Conservation (phyloP, 2,888 invertebrate species). For the Allygus modestus region DNA sequence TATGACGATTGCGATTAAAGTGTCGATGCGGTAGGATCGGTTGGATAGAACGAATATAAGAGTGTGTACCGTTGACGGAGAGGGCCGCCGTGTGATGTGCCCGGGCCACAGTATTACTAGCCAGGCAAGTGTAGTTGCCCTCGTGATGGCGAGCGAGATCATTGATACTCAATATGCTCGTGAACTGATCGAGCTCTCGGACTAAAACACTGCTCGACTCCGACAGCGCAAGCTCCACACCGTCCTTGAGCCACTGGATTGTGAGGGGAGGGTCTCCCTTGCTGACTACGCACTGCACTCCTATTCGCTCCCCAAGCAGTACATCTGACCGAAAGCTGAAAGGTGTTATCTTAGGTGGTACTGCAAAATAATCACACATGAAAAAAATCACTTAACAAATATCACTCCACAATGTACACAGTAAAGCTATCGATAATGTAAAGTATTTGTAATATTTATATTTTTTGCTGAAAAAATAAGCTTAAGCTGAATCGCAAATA, state of each 20-base stretch:
- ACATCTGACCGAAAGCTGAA: conserved; percentile 76
- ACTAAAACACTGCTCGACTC: conserved; percentile 60
- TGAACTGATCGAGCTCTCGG: conserved; percentile 65
- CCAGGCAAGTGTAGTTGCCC: conserved; percentile 85
- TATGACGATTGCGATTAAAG: not conserved
- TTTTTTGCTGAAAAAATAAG: no score
- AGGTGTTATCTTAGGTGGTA: conserved; percentile 77
- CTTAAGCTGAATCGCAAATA: no score
- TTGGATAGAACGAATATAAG: conserved; percentile 41
- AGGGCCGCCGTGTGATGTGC: conserved; percentile 83
- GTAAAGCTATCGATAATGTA: not conserved
- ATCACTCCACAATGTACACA: not conserved
- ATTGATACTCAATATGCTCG: conserved; percentile 81
- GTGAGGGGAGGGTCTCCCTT: conserved; percentile 78
- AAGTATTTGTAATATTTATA: not conserved
- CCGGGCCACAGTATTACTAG: conserved; percentile 84
- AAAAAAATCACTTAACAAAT: conserved; percentile 31
- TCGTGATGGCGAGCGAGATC: conserved; percentile 82
- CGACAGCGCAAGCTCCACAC: conserved; percentile 73
- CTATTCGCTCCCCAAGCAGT: conserved; percentile 75
- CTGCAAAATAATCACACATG: conserved; percentile 73
- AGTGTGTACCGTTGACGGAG: conserved; percentile 82
- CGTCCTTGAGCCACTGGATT: conserved; percentile 79
- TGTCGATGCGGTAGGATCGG: conserved; percentile 48
- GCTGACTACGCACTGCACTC: conserved; percentile 76